Percentiles rank a stretch among this genome's conserved stretches.
These are phyloP conservation scores for Diarsia dahlii DNA, from an alignment of 2,888 invertebrate genomes.

Conservation along the genomic window DNA sequence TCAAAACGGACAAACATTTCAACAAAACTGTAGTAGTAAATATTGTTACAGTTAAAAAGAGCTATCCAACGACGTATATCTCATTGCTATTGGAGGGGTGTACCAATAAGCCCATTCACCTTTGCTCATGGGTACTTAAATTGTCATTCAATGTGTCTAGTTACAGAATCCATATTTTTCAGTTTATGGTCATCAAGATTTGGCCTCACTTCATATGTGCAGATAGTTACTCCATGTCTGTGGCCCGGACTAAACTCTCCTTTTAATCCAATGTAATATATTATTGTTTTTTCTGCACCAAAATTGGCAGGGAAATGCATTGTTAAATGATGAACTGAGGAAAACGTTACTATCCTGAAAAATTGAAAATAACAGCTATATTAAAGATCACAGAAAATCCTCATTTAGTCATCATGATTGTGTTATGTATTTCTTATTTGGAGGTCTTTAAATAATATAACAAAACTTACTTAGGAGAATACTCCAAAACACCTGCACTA, in stretches of 20 bases:
- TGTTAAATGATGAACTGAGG: conserved; percentile 96
- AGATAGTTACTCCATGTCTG: conserved; percentile 97
- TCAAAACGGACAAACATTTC: no score
- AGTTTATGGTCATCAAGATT: conserved; percentile 96
- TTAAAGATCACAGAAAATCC: background rate
- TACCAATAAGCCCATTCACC: no score
- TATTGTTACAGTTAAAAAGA: no score
- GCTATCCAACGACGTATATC: no score
- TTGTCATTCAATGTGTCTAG: conserved; percentile 89
- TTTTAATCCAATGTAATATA: conserved; percentile 98
- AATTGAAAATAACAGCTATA: background rate
- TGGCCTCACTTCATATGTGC: conserved; percentile 96
- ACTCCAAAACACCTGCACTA: conserved; percentile 95
- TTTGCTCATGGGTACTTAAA: conserved; percentile 37
- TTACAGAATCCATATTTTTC: conserved; percentile 91
- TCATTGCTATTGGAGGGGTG: no score
- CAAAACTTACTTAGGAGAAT: conserved; percentile 95
- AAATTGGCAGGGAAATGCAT: conserved; percentile 97
- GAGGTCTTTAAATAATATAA: background rate
- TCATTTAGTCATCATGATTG: background rate
- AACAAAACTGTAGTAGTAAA: no score
- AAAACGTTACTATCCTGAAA: conserved; percentile 97
- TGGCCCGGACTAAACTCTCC: conserved; percentile 97
- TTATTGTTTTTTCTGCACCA: conserved; percentile 95
- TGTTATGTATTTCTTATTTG: background rate